Conservation (phyloP, 53 echinoderm and acorn worm species). For the Zoroaster sp. region DNA sequence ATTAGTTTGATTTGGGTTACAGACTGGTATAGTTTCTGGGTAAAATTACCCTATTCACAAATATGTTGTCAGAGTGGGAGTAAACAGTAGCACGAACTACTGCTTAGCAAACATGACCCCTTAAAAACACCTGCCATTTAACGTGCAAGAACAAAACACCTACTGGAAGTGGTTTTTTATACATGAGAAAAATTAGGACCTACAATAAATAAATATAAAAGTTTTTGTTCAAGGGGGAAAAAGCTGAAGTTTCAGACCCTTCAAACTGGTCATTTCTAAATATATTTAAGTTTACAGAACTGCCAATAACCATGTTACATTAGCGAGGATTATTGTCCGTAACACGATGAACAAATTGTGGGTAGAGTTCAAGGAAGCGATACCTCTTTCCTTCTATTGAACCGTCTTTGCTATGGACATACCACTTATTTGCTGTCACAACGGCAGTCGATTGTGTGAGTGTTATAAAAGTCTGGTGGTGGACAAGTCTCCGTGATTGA, state of each 20-base stretch:
- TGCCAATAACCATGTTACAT: neutral
- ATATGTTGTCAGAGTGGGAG: constrained; percentile 19
- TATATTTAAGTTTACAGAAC: neutral
- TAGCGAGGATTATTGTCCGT: constrained; percentile 3
- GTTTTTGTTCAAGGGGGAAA: neutral
- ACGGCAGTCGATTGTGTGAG: neutral
- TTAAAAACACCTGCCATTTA: constrained; percentile 55
- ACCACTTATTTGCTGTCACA: constrained; percentile 5
- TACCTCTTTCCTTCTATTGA: neutral
- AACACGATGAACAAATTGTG: constrained; percentile 37
- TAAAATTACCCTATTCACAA: constrained; percentile 54
- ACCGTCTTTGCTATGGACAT: neutral
- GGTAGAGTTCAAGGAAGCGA: neutral
- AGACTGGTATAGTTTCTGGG: constrained; percentile 3
- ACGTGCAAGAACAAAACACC: constrained; percentile 2
- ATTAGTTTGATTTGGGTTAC: constrained; percentile 39
- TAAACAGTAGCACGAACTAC: constrained; percentile 49
- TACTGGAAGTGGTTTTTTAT: neutral
- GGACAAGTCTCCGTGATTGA: neutral
- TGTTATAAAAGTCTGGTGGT: too few relatives aligned
- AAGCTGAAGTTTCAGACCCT: neutral
- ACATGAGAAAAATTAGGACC: neutral
- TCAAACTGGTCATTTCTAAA: neutral
- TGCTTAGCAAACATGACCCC: constrained; percentile 49
- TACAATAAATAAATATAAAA: neutral